Conservation (phyloP, 2,888 invertebrate genomes). For the Oxycera nigricornis region DNA sequence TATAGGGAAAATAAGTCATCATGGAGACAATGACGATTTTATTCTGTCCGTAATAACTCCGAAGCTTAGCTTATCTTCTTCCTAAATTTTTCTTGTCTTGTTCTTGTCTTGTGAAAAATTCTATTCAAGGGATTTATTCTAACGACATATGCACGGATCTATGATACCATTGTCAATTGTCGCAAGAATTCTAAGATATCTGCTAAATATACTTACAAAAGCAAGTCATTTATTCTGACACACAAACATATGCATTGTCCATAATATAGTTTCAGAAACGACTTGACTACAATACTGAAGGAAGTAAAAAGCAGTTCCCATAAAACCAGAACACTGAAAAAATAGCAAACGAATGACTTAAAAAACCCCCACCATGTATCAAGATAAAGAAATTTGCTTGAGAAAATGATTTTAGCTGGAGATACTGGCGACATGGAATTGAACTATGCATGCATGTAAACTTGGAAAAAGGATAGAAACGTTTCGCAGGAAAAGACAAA, state of each 20-base stretch:
- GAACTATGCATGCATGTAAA: background rate
- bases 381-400: constrained; percentile 28
- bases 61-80: too few species aligned
- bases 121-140: too few species aligned
- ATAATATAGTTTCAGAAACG: background rate
- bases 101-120: too few species aligned
- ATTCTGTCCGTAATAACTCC: too few species aligned
- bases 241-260: background rate
- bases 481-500: background rate
- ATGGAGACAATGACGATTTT: too few species aligned
- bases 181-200: background rate
- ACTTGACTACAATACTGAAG: background rate
- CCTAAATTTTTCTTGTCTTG: too few species aligned
- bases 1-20: too few species aligned
- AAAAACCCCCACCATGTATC: background rate
- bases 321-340: background rate
- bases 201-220: background rate
- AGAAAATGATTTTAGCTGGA: constrained; percentile 27
- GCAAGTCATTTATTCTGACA: background rate
- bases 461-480: background rate
- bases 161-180: background rate
- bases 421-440: constrained; percentile 20
- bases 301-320: background rate
- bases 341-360: background rate
- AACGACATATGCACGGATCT: too few species aligned